Evolutionary conservation across 2,113 vertebrate genomes (phyloP), one percentile per base, ranked within the genome.

Genomic region (Onychorhynchus coronatus): DNA sequence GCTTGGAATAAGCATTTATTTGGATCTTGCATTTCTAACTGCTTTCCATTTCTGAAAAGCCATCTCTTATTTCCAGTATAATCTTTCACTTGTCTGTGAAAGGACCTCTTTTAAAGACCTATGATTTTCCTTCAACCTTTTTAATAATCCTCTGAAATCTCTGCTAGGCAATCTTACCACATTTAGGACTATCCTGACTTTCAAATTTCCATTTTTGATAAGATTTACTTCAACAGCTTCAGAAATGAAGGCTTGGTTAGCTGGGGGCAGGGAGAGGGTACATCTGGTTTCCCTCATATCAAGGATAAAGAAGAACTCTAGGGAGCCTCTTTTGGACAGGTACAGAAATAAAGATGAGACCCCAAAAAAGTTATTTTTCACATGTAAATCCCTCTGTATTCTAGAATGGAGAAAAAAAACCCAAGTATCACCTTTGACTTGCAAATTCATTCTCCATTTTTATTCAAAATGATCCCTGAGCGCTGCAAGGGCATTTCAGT

Each of bases 101-200:
- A 95, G 35, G 31, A 72, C 47, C 30, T 85, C 46, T 86, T 74
- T 67, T 47, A 68, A 52, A 88, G 81, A 93, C 28, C 56, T 41
- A n/a, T 4, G 4, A 59, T 46, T 53, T 83, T 75, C 46, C 73
- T 83, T 62, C 73, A 68, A 73, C 47, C 73, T 49, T 93, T 86
- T 35, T 55, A 76, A 91, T 85, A 87, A 92, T 94, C 66, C 76
- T 83, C 85, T 78, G 56, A 70, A 91, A 91, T 85, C 59, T 90
- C 59, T 93, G 65, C 85, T 81, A 91, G 76, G 82, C 58, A 88
- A 88, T 27, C 37, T 75, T 49, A 74, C 28, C 41, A 27, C n/a
- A 33, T 75, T 88, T 55, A 92, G 46, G 41, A 65, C 50, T 61
- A 42, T 63, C 37, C 24, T 66, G 76, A 91, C 84, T 85, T 85